These are phyloP conservation scores for Drosophila jambulina DNA, from an alignment of 1,140 invertebrate species.

Conservation along the genomic window DNA sequence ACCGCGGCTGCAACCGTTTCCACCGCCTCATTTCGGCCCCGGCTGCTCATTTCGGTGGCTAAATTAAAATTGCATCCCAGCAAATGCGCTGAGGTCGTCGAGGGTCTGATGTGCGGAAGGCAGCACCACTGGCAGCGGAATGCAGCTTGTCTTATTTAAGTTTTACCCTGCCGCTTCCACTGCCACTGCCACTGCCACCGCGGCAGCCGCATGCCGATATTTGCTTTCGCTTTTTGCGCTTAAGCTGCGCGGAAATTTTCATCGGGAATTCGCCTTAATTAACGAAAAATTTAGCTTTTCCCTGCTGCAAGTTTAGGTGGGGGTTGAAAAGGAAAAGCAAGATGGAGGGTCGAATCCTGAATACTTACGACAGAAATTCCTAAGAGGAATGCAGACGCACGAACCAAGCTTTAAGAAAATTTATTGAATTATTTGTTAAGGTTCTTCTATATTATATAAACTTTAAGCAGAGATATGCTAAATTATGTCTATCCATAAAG, in stretches of 20 bases:
- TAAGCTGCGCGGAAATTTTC: slow-evolving; percentile 23
- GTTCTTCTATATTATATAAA: too few species aligned
- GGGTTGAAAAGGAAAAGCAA: neutral
- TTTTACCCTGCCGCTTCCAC: slow-evolving; percentile 13
- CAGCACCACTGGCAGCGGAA: neutral
- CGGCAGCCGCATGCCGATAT: slow-evolving; percentile 42
- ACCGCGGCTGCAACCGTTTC: slow-evolving; percentile 9
- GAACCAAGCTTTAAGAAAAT: neutral
- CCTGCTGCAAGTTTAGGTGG: slow-evolving; percentile 11
- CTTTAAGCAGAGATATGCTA: too few species aligned
- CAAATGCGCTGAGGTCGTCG: slow-evolving; percentile 54
- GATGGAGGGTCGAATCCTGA: neutral
- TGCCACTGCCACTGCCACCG: slow-evolving; percentile 7
- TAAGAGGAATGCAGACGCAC: neutral
- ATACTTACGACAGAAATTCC: neutral
- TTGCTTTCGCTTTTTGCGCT: slow-evolving; percentile 48
- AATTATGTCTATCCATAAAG: neutral
- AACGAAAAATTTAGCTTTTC: slow-evolving; percentile 45
- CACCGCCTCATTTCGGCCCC: slow-evolving; percentile 33
- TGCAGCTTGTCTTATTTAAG: slow-evolving; percentile 46
- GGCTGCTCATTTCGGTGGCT: slow-evolving; percentile 69
- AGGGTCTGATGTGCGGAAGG: slow-evolving; percentile 24
- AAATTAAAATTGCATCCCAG: slow-evolving; percentile 80
- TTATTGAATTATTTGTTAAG: neutral
- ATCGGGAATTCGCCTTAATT: slow-evolving; percentile 42